Conservation (phyloP, 2,888 invertebrate species). For the Cybosia mesomella region DNA sequence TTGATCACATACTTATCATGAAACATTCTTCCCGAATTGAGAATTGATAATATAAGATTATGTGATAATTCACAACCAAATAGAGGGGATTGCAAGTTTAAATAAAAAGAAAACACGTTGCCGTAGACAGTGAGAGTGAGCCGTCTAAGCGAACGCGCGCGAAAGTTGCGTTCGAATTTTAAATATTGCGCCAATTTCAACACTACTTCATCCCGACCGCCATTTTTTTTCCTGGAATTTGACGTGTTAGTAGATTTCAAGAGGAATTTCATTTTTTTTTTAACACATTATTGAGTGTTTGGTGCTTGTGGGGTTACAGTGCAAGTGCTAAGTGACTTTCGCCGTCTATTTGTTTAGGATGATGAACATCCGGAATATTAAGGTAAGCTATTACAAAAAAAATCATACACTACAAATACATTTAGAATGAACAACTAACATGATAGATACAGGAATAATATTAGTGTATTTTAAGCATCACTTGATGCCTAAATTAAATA, state of each 20-base stretch:
- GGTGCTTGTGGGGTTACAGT: conserved; percentile 66
- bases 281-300: conserved; percentile 46
- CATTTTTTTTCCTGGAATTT: conserved; percentile 33
- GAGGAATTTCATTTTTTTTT: conserved; percentile 46
- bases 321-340: conserved; percentile 78
- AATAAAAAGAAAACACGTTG: conserved; percentile 80
- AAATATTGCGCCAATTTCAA: conserved; percentile 65
- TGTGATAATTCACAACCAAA: conserved; percentile 74
- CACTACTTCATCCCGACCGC: conserved; percentile 35
- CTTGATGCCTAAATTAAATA: neutral
- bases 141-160: conserved; percentile 64
- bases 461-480: too few relatives aligned
- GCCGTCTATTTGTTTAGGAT: conserved; percentile 66
- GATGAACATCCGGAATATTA: conserved; percentile 74
- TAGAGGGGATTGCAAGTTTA: conserved; percentile 76
- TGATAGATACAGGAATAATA: neutral
- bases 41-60: conserved; percentile 72
- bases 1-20: conserved; percentile 22
- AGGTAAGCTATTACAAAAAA: conserved; percentile 57
- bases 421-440: neutral
- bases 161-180: conserved; percentile 71
- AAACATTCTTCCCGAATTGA: conserved; percentile 58
- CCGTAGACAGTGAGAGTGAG: conserved; percentile 80
- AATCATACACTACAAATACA: neutral
- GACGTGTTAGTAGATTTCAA: conserved; percentile 36